A percentile compares a stretch with the other conserved stretches of the same genome.
Conservation (phyloP, 2,888 invertebrate species). For the Hybos culiciformis region DNA sequence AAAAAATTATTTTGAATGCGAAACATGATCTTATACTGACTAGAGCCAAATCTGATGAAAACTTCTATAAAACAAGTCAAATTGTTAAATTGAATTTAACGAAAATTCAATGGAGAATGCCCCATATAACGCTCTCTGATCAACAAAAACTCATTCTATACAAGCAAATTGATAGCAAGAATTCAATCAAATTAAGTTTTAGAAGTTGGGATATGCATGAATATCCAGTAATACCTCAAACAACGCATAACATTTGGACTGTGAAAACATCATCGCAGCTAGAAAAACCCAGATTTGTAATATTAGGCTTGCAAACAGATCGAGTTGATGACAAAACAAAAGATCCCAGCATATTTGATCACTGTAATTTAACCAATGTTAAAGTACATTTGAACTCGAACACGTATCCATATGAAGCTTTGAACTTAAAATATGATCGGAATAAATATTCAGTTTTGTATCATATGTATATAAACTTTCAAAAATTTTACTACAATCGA, state of each 20-base stretch:
- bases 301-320: conserved; percentile 28
- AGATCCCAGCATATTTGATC: conserved; percentile 16
- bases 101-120: conserved; percentile 18
- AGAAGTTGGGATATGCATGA: conserved; percentile 29
- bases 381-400: conserved; percentile 25
- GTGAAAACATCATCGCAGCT: conserved; percentile 23
- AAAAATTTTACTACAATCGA: conserved; percentile 14
- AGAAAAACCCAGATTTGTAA: conserved; percentile 28
- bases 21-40: conserved; percentile 6
- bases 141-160: conserved; percentile 18
- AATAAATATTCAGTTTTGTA: conserved; percentile 18
- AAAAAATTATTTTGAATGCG: conserved; percentile 2
- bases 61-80: conserved; percentile 11
- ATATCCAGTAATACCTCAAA: conserved; percentile 22
- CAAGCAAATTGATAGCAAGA: conserved; percentile 5
- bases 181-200: conserved; percentile 14
- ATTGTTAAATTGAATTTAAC: conserved; percentile 13
- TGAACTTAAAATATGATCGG: conserved; percentile 20
- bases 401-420: conserved; percentile 24
- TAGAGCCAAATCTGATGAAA: conserved; percentile 16
- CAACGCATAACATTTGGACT: conserved; percentile 23
- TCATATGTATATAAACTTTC: conserved; percentile 19
- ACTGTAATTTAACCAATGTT: conserved; percentile 25
- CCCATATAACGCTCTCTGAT: conserved; percentile 15
- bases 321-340: conserved; percentile 19